Evolutionary conservation across 2,797 vertebrate species (phyloP).

Genomic region (Hozukius guyotensis): DNA sequence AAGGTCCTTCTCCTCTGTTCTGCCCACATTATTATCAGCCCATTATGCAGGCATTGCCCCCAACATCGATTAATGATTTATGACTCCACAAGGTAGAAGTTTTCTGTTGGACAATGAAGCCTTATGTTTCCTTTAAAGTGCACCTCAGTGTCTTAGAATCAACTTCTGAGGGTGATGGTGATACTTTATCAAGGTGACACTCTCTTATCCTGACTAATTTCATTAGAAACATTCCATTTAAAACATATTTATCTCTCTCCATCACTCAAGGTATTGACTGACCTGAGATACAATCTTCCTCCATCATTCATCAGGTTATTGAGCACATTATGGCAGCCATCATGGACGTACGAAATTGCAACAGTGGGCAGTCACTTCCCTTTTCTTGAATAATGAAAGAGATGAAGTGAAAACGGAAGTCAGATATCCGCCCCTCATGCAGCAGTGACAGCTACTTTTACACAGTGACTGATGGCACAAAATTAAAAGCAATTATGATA

Average conservation of each 20-base stretch:
- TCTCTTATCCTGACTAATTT: not conserved
- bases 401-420: slow-evolving; percentile 40
- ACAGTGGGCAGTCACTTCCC: slow-evolving; percentile 2
- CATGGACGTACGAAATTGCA: not conserved
- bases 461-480: slow-evolving; percentile 17
- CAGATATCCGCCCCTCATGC: slow-evolving; percentile 4
- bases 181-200: not conserved
- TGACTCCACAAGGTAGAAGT: not conserved
- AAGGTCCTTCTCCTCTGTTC: slow-evolving; percentile 25
- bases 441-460: slow-evolving; percentile 6
- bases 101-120: slow-evolving; percentile 8
- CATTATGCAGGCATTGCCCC: slow-evolving; percentile 36
- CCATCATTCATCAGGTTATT: slow-evolving; percentile 42
- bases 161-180: not conserved
- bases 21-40: slow-evolving; percentile 51
- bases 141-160: not conserved
- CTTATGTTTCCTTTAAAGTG: not conserved
- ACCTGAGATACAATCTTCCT: slow-evolving; percentile 21
- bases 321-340: slow-evolving; percentile 25
- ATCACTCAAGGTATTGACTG: slow-evolving; percentile 16
- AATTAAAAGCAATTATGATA: slow-evolving; percentile 17
- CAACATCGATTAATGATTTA: slow-evolving; percentile 48
- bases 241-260: not conserved
- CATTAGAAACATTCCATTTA: not conserved
- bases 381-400: slow-evolving; percentile 29